These are phyloP conservation scores for Paragorgia papillata DNA, from an alignment of 92 coral and sea anemone species.

Conservation along the genomic window DNA sequence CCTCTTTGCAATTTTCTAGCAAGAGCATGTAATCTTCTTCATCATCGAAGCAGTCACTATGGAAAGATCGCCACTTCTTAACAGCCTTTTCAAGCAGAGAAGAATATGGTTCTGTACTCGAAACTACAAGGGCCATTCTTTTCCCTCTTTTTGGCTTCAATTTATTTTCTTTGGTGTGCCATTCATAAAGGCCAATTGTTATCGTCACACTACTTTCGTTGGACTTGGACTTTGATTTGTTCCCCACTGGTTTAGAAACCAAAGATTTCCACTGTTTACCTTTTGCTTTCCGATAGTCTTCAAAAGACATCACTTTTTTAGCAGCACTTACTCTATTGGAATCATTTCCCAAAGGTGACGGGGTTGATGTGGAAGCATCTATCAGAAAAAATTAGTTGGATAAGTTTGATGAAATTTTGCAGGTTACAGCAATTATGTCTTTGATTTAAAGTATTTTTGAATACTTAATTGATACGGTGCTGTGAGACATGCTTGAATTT, in stretches of 20 bases:
- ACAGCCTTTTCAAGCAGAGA: constrained; percentile 47
- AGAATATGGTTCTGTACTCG: constrained; percentile 42
- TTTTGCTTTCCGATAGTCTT: background rate
- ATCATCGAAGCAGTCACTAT: constrained; percentile 52
- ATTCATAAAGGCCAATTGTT: constrained; percentile 36
- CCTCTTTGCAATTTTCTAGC: constrained; percentile 50
- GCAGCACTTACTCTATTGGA: constrained; percentile 2
- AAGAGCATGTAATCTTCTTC: constrained; percentile 55
- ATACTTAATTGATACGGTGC: too few relatives aligned
- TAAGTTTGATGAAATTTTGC: too few relatives aligned
- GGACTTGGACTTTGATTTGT: background rate
- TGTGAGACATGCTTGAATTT: too few relatives aligned
- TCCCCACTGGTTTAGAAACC: background rate
- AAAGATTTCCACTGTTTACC: background rate
- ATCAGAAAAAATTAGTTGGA: background rate
- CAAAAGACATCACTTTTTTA: constrained; percentile 54
- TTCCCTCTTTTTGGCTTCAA: constrained; percentile 57
- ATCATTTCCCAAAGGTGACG: background rate
- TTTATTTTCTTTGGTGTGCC: constrained; percentile 30
- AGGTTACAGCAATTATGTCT: too few relatives aligned
- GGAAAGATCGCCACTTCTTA: constrained; percentile 52
- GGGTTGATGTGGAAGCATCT: constrained; percentile 10
- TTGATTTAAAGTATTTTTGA: too few relatives aligned
- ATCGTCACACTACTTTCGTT: background rate
- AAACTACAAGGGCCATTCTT: constrained; percentile 46